Conservation (phyloP, 2,113 vertebrate species). For the Phocoena sinus region DNA sequence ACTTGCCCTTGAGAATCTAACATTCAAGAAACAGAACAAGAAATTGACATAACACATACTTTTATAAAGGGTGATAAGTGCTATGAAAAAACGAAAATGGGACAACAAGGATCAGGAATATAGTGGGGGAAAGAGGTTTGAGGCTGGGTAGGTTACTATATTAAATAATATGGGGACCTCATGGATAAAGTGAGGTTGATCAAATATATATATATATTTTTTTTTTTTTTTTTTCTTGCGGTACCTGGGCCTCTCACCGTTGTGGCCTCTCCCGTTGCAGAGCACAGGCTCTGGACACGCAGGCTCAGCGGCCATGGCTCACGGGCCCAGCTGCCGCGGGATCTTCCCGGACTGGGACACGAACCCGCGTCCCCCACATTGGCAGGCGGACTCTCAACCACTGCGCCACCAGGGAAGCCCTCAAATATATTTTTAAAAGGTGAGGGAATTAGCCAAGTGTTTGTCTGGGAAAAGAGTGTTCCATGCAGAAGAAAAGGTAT, state of each 20-base stretch:
- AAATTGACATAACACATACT: not conserved
- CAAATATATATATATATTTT: not conserved
- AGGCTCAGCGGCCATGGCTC: too few relatives aligned
- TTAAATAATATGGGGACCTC: not conserved
- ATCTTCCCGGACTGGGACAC: too few relatives aligned
- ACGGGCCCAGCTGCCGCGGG: too few relatives aligned
- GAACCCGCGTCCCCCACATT: too few relatives aligned
- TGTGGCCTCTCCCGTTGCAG: too few relatives aligned
- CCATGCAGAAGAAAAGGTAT: not conserved
- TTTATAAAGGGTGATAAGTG: not conserved
- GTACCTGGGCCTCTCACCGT: too few relatives aligned
- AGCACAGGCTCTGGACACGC: too few relatives aligned
- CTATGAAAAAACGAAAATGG: not conserved
- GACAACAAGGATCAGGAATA: not conserved
- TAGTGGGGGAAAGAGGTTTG: not conserved
- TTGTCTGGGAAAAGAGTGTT: not conserved
- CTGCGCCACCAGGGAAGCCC: too few relatives aligned
- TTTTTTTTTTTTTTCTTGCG: too few relatives aligned
- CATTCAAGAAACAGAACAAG: not conserved
- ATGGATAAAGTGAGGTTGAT: not conserved
- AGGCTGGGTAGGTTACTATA: not conserved
- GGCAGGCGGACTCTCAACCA: too few relatives aligned
- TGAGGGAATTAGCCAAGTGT: not conserved
- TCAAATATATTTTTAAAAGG: not conserved
- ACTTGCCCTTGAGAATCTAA: not conserved